Conservation (phyloP, 2,797 vertebrate genomes). For the Cyprinella venusta region DNA sequence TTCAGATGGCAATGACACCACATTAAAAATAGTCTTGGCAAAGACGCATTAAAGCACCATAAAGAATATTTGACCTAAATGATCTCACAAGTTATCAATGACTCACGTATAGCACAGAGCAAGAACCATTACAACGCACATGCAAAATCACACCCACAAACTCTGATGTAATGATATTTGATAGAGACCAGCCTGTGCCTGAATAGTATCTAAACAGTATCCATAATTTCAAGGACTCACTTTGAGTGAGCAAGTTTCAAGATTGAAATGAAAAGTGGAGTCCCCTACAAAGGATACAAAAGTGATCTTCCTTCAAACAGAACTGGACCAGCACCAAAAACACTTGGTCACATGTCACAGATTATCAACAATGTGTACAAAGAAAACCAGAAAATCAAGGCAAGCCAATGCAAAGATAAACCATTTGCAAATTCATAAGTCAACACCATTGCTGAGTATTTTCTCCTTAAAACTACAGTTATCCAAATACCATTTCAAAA, state of each 20-base stretch:
- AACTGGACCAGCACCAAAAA: constrained; percentile 16
- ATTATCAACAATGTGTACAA: not conserved
- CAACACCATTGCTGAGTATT: no score
- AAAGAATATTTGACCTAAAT: constrained; percentile 35
- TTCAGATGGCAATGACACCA: not conserved
- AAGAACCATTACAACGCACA: not conserved
- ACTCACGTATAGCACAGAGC: constrained; percentile 11
- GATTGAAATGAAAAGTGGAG: not conserved
- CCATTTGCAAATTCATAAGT: no score
- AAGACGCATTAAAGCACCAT: not conserved
- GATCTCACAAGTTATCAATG: constrained; percentile 16
- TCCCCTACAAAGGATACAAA: not conserved
- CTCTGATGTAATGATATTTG: not conserved
- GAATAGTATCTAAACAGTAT: not conserved
- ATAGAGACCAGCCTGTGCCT: not conserved
- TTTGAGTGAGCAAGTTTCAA: not conserved
- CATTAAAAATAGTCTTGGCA: not conserved
- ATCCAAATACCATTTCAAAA: no score
- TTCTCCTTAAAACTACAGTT: no score
- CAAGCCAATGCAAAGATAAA: no score
- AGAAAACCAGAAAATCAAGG: not conserved
- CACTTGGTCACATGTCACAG: constrained; percentile 2
- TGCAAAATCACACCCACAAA: not conserved
- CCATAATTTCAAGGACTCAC: not conserved
- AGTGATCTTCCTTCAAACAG: constrained; percentile 20